Percentiles rank a stretch among this genome's conserved stretches.
phyloP scores from a whole-genome alignment of 2,888 invertebrate species.

The Pristionchus japonicus region DNA sequence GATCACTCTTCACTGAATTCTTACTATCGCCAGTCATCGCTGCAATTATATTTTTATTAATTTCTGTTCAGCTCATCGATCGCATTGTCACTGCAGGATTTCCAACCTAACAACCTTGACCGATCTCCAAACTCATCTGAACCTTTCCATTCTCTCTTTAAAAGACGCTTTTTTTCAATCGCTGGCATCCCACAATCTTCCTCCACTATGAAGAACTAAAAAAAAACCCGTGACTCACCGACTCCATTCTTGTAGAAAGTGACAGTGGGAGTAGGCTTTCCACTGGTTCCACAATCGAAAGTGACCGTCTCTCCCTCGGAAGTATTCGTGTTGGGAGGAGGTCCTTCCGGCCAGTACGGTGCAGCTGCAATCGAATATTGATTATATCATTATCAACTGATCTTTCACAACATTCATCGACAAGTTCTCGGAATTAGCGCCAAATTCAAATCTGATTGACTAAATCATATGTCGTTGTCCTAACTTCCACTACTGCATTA shows the following conservation, averaged over 20 bases:
- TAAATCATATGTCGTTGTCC: no score
- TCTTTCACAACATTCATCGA: not conserved
- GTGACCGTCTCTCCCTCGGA: constrained; percentile 92
- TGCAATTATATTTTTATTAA: constrained; percentile 46
- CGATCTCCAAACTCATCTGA: not conserved
- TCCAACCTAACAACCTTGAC: no score
- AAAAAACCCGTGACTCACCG: no score
- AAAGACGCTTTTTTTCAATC: not conserved
- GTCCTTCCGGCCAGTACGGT: constrained; percentile 87
- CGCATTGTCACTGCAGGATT: not conserved
- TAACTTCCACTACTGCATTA: no score
- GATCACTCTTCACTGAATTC: constrained; percentile 53
- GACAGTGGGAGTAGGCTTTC: constrained; percentile 91
- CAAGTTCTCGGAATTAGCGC: no score
- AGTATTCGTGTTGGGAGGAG: constrained; percentile 89
- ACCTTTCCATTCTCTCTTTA: not conserved
- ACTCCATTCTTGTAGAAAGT: constrained; percentile 78
- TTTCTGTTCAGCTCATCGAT: not conserved
- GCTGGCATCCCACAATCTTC: not conserved
- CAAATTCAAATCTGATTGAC: no score
- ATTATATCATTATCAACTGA: not conserved
- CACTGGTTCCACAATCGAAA: constrained; percentile 90
- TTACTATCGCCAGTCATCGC: constrained; percentile 62
- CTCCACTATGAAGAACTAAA: no score
- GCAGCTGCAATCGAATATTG: constrained; percentile 76